These are phyloP conservation scores for Zaprionus taronus DNA, from an alignment of 1,140 invertebrate genomes.

Conservation along the genomic window DNA sequence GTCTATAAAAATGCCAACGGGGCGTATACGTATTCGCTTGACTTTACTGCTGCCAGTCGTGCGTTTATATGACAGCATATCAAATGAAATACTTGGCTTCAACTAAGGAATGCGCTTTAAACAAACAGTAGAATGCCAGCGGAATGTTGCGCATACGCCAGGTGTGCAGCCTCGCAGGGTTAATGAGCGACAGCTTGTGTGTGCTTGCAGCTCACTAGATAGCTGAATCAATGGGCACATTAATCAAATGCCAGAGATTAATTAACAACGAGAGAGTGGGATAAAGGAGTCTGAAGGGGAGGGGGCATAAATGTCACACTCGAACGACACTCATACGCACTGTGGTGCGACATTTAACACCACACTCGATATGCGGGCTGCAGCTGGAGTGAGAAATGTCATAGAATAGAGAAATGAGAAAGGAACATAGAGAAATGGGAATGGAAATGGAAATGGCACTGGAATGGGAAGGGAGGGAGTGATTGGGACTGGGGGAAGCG, in stretches of 20 bases:
- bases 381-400: not conserved
- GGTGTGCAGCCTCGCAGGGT: not conserved
- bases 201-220: slow-evolving; percentile 4
- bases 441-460: not conserved
- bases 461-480: not conserved
- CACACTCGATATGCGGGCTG: slow-evolving; percentile 12
- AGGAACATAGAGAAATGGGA: slow-evolving; percentile 1
- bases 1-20: slow-evolving; percentile 53
- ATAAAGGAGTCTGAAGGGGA: slow-evolving; percentile 4
- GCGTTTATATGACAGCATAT: slow-evolving; percentile 13
- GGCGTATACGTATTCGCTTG: not conserved
- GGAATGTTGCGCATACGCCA: not conserved
- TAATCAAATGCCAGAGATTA: slow-evolving; percentile 73
- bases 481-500: not conserved
- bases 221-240: slow-evolving; percentile 69
- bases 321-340: slow-evolving; percentile 77
- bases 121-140: not conserved
- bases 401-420: not conserved
- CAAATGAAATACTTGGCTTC: not conserved
- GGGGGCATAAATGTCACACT: slow-evolving; percentile 73
- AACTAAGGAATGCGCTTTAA: not conserved
- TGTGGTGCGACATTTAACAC: slow-evolving; percentile 65
- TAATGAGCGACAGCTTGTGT: not conserved
- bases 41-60: slow-evolving; percentile 6
- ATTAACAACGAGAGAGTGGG: slow-evolving; percentile 48